These are phyloP conservation scores for Cremastobaeus sp. DNA, from an alignment of 2,888 invertebrate species.

Conservation along the genomic window DNA sequence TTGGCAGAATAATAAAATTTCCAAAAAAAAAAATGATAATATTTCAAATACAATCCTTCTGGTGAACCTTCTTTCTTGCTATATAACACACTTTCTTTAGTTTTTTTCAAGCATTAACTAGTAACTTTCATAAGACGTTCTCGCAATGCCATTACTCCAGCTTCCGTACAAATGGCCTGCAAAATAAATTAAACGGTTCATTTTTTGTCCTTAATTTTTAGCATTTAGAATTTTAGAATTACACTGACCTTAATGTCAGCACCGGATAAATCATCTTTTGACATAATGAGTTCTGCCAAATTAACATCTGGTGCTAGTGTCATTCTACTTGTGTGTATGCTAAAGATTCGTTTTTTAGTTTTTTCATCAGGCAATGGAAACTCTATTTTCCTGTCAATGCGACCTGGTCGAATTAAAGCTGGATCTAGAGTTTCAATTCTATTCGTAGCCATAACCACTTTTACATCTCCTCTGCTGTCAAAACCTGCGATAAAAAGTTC, in stretches of 20 bases:
- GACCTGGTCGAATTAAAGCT: constrained; percentile 97
- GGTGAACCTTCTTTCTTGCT: constrained; percentile 99
- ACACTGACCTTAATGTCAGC: constrained; percentile 91
- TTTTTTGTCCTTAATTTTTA: neutral
- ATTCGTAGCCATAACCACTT: constrained; percentile 98
- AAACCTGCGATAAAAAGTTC: constrained; percentile 69
- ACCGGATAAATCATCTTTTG: constrained; percentile 99
- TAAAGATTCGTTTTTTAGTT: constrained; percentile 97
- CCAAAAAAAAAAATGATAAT: constrained; percentile 2
- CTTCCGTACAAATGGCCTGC: constrained; percentile 99
- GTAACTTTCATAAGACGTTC: constrained; percentile 99
- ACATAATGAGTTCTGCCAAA: constrained; percentile 97
- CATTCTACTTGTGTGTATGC: constrained; percentile 99
- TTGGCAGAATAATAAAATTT: constrained; percentile 23
- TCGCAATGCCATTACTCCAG: constrained; percentile 97
- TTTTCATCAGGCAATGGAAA: constrained; percentile 99
- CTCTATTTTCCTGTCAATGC: constrained; percentile 99
- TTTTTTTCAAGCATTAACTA: constrained; percentile 99
- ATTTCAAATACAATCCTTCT: constrained; percentile 97
- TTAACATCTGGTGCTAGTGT: constrained; percentile 98
- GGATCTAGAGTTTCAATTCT: constrained; percentile 99
- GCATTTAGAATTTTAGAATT: neutral
- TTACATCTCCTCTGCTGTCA: constrained; percentile 76
- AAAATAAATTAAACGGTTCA: constrained; percentile 63
- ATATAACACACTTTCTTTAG: constrained; percentile 99